A percentile compares a stretch with the other conserved stretches of the same genome.
phyloP scores from a whole-genome alignment of 37 sponge, comb jelly and placozoan species.

The Hexactinellida sp. region DNA sequence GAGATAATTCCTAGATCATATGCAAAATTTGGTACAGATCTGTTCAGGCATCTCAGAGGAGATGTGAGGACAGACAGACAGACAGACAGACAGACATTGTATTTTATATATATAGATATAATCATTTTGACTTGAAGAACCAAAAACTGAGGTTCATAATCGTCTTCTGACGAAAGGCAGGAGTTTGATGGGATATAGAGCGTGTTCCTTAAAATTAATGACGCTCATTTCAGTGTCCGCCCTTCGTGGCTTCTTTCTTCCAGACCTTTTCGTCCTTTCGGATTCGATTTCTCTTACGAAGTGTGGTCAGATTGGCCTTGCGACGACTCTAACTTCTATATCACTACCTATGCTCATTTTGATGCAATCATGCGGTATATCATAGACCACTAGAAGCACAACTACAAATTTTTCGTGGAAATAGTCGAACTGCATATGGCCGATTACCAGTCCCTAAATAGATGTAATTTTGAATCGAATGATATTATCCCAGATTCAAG shows the following conservation, averaged over 20 bases:
- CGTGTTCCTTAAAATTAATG: background rate
- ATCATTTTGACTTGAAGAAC: background rate
- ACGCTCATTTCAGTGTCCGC: background rate
- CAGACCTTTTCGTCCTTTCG: slow-evolving; percentile 27
- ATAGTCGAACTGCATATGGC: background rate
- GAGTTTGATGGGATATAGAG: background rate
- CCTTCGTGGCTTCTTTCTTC: slow-evolving; percentile 22
- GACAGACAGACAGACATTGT: too few species aligned
- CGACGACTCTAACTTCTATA: background rate
- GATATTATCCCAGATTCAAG: background rate
- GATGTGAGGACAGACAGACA: too few species aligned
- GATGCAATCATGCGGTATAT: too few species aligned
- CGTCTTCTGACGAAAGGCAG: background rate
- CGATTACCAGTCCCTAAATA: background rate
- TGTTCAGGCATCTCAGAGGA: too few species aligned
- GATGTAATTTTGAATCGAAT: background rate
- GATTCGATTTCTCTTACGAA: slow-evolving; percentile 9
- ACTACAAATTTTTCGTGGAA: too few species aligned
- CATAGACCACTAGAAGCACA: background rate
- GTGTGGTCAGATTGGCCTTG: background rate
- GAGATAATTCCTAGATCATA: too few species aligned
- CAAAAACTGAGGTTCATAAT: background rate
- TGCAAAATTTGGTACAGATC: too few species aligned
- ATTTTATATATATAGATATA: too few species aligned
- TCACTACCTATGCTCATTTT: slow-evolving; percentile 24